Evolutionary conservation across 1,140 invertebrate genomes (phyloP), one percentile per base, ranked within the genome.

Genomic region (Ooceraea biroi): DNA sequence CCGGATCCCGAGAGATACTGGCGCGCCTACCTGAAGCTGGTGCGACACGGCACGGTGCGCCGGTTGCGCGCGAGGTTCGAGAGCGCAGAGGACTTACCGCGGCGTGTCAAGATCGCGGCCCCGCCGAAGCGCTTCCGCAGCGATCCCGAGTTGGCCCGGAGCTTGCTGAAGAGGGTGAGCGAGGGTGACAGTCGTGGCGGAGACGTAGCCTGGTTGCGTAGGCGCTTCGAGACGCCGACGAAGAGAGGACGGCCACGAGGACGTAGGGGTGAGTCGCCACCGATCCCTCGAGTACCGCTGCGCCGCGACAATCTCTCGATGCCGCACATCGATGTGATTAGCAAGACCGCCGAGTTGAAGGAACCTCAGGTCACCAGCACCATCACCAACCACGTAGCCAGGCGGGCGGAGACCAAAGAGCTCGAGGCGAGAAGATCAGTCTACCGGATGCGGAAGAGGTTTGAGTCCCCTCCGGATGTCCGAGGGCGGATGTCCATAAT

Each of bases 271-370:
- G 92, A 93, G 27, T 94, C 95, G 14, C 95, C 96, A 11, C 96
- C 96, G 0, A 96, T 96, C 46, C 95, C 95, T 0, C 94, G 95
- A n/a, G 92, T 95, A 17, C 96, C 96, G 30, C 92, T 97, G 36
- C 94, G 95, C n/a, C 94, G 95, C 1, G 96, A 96, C 55, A 96
- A 98, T 89, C 95, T 97, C 4, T 96, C 96, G 61, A 97, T 98
- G 97, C 97, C 97, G 0, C 97, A 97, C 89, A 98, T 98, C 48
- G 97, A 98, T 90, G 96, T 98, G 1, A 98, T 98, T 85, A 98
- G 97, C 89, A 98, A 98, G 93, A 96, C 97, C 27, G 97, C 97
- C 0, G 95, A 96, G 4, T 92, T 98, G 50, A 96, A 97, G 57
- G 95, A 95, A 17, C 94, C 95, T 8, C 89, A 84, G 3, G 36